phyloP scores from a whole-genome alignment of 2,113 vertebrate species.

The Myiozetetes cayanensis region DNA sequence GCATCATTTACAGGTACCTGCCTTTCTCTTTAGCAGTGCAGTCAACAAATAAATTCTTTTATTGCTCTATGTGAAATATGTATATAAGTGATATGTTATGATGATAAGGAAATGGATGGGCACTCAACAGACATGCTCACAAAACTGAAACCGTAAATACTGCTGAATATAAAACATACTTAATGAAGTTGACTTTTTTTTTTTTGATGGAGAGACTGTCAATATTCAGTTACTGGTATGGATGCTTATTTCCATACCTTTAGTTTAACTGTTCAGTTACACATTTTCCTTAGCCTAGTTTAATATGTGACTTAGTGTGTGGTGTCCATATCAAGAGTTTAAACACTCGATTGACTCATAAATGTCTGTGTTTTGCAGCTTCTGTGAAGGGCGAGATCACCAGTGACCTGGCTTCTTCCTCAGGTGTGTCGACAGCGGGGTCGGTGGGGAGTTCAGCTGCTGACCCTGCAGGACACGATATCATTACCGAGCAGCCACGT shows the following conservation, averaged over 20 bases:
- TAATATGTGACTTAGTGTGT: not conserved
- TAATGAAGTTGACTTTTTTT: not conserved
- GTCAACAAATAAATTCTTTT: not conserved
- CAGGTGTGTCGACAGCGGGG: slow-evolving; percentile 73
- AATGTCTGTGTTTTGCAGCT: slow-evolving; percentile 67
- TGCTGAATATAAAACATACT: not conserved
- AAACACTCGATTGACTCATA: not conserved
- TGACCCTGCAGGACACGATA: slow-evolving; percentile 73
- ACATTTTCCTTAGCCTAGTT: not conserved
- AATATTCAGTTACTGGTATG: not conserved
- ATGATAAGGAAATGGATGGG: not conserved
- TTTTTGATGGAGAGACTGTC: not conserved
- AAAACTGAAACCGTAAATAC: not conserved
- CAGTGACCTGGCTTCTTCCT: slow-evolving; percentile 71
- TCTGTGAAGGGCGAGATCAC: slow-evolving; percentile 77
- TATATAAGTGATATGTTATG: not conserved
- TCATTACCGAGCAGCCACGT: slow-evolving; percentile 95
- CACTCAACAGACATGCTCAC: not conserved
- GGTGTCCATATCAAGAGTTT: not conserved
- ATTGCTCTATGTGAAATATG: not conserved
- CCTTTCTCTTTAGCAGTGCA: not conserved
- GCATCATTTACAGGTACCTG: slow-evolving; percentile 84
- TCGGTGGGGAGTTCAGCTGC: slow-evolving; percentile 63
- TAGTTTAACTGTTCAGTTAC: not conserved
- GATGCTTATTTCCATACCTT: not conserved